A percentile compares a stretch with the other conserved stretches of the same genome.
phyloP scores from a whole-genome alignment of 2,888 invertebrate genomes.

The Sisyra nigra region DNA sequence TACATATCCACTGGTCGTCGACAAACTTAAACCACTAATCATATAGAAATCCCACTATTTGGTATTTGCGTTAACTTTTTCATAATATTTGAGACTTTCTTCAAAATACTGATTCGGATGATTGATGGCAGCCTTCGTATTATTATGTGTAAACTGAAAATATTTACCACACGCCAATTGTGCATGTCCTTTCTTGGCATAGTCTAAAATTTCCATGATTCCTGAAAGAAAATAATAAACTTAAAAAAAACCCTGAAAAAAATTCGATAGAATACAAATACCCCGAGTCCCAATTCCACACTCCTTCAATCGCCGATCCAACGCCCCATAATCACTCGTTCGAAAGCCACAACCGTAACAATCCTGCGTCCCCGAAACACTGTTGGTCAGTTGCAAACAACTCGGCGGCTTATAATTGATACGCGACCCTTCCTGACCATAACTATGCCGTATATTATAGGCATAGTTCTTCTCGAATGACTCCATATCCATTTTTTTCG shows the following conservation, averaged over 20 bases:
- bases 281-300: slow-evolving; percentile 46
- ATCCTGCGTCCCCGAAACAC: slow-evolving; percentile 58
- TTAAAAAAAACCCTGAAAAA: slow-evolving; percentile 11
- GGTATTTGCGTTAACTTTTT: no score
- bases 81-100: slow-evolving; percentile 44
- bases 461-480: slow-evolving; percentile 87
- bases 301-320: slow-evolving; percentile 55
- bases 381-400: slow-evolving; percentile 79
- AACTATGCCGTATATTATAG: slow-evolving; percentile 84
- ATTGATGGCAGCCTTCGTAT: slow-evolving; percentile 46
- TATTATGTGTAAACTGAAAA: slow-evolving; percentile 55
- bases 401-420: slow-evolving; percentile 80
- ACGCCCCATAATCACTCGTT: slow-evolving; percentile 52
- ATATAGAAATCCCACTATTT: no score
- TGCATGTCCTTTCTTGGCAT: slow-evolving; percentile 62
- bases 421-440: slow-evolving; percentile 89
- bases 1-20: no score
- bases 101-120: slow-evolving; percentile 90
- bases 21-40: no score
- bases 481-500: slow-evolving; percentile 64
- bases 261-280: no score
- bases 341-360: slow-evolving; percentile 90
- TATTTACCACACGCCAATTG: slow-evolving; percentile 82
- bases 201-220: slow-evolving; percentile 53
- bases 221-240: no score